These are phyloP conservation scores for Agriopis aurantiaria DNA, from an alignment of 2,888 invertebrate species.

Conservation along the genomic window DNA sequence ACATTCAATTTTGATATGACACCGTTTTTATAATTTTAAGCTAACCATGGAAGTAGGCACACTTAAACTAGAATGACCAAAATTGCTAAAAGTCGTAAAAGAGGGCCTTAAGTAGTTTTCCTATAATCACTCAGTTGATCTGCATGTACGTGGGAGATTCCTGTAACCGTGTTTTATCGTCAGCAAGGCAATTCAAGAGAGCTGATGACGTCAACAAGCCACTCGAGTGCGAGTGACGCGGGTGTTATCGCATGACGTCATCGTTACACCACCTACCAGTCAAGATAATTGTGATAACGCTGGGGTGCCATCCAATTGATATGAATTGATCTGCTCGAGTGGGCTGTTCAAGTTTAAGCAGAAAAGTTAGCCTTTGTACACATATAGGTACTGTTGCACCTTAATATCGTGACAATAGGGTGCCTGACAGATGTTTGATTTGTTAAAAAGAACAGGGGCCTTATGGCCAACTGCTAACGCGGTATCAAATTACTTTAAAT, in stretches of 20 bases:
- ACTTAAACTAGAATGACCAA: too few relatives aligned
- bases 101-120: too few relatives aligned
- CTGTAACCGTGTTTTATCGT: conserved; percentile 20
- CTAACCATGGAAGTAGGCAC: too few relatives aligned
- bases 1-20: too few relatives aligned
- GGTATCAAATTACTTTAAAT: too few relatives aligned
- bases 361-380: neutral
- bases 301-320: conserved; percentile 24
- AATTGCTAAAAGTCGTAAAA: too few relatives aligned
- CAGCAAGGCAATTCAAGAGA: conserved; percentile 26
- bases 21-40: too few relatives aligned
- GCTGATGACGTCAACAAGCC: conserved; percentile 25
- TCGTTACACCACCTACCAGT: conserved; percentile 27
- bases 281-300: conserved; percentile 29
- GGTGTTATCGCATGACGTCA: conserved; percentile 27
- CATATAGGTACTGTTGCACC: too few relatives aligned
- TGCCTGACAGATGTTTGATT: too few relatives aligned
- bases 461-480: too few relatives aligned
- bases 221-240: conserved; percentile 30
- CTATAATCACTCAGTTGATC: neutral
- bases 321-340: conserved; percentile 19
- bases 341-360: conserved; percentile 6
- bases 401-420: too few relatives aligned
- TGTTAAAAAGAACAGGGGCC: too few relatives aligned
- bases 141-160: conserved; percentile 8